Conservation (phyloP, 2,888 invertebrate genomes). For the Epicampocera succincta region DNA sequence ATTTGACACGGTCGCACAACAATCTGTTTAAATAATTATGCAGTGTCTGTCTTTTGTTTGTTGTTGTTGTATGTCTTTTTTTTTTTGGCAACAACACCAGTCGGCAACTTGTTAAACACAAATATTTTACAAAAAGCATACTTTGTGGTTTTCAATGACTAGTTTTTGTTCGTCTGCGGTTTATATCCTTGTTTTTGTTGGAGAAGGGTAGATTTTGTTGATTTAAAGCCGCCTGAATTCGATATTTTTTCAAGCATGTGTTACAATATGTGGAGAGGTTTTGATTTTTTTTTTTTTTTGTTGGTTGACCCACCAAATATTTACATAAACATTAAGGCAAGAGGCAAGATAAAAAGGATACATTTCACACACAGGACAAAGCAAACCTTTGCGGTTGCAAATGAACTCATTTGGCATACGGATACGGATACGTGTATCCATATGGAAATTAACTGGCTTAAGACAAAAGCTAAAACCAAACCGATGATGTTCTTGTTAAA, state of each 20-base stretch:
- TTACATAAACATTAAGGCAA: conserved; percentile 30
- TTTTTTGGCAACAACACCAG: too few relatives aligned
- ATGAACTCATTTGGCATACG: conserved; percentile 36
- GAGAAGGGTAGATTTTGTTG: conserved; percentile 17
- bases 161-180: conserved; percentile 21
- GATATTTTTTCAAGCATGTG: conserved; percentile 9
- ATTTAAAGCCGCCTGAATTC: conserved; percentile 32
- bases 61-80: too few relatives aligned
- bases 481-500: background rate
- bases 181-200: background rate
- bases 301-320: conserved; percentile 48
- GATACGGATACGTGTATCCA: conserved; percentile 1
- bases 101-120: conserved; percentile 12
- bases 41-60: too few relatives aligned
- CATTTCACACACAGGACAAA: background rate
- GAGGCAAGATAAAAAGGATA: too few relatives aligned
- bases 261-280: conserved; percentile 3
- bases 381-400: conserved; percentile 19
- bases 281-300: background rate
- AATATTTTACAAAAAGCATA: conserved; percentile 26
- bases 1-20: background rate
- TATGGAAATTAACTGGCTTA: conserved; percentile 8
- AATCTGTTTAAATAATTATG: conserved; percentile 13
- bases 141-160: conserved; percentile 35
- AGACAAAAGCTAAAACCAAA: background rate